Evolutionary conservation across 2,888 invertebrate genomes (phyloP), one percentile per base, ranked within the genome.

Genomic region (Nomada flava): DNA sequence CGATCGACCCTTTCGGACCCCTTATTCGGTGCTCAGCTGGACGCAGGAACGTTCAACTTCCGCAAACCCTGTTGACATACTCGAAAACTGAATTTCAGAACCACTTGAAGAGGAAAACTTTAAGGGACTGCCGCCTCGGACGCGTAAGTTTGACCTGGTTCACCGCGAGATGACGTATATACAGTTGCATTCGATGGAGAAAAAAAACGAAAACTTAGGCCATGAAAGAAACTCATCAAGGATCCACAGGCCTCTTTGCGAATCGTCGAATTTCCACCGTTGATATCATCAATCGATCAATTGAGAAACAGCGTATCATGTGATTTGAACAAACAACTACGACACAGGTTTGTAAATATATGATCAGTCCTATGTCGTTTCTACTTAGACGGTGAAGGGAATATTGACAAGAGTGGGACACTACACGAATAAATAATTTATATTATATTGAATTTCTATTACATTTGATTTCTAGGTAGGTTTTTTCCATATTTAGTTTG

Each of bases 1-100:
- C 84, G 83, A 86, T 84, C 86, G 90, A 88, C 90, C 91, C 91
- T 91, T 89, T 90, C 88, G 86, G 86, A 86, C 88, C 89, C 90
- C 90, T 89, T 86, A 88, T 89, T 85, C 81, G 86, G 86, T 68
- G 68, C 71, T 76, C 59, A 52, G 44, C 20, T 63, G 62, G 62
- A 26, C 60, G 57, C 70, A 52, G 59, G 26, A 47, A n/a, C 15
- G 67, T 64, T 60, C 53, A 47, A 63, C 74, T 85, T 85, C 80
- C 86, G 86, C 71, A 67, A 64, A 10, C 63, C 53, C 9, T 47
- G 44, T 50, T 5, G 52, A 44, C 71, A 68, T 64, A 64, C 74
- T 69, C 60, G 23, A 69, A 62, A 69, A 60, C 2, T 42, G n/a
- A 36, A 36, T 36, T 36, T 36, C 36, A 36, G 7, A 10, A 47